These are phyloP conservation scores for Alethe castanea DNA, from an alignment of 2,113 vertebrate genomes.

Conservation along the genomic window DNA sequence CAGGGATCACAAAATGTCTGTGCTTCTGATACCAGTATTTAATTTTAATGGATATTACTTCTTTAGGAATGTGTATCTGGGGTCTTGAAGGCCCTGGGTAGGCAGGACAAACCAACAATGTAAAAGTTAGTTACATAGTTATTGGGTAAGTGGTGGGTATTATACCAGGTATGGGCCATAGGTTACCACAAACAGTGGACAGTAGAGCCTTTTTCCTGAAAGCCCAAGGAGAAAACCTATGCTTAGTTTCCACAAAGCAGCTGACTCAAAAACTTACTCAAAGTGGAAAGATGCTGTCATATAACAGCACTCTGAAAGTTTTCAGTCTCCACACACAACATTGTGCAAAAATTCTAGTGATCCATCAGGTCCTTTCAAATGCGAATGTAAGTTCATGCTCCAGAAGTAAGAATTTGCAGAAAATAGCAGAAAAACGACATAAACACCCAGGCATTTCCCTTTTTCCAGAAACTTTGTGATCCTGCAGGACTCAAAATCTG, in stretches of 20 bases:
- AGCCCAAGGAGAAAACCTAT: neutral
- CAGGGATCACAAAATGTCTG: neutral
- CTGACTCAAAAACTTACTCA: neutral
- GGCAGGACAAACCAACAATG: neutral
- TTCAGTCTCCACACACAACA: neutral
- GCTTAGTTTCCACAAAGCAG: neutral
- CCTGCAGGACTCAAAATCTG: neutral
- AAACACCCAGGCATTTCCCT: neutral
- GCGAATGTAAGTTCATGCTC: accelerated
- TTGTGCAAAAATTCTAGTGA: neutral
- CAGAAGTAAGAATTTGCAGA: neutral
- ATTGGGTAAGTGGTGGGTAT: neutral
- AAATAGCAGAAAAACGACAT: neutral
- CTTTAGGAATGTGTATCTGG: neutral
- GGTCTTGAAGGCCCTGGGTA: neutral
- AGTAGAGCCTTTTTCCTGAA: neutral
- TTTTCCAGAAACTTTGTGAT: neutral
- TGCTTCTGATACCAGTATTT: neutral
- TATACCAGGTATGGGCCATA: neutral
- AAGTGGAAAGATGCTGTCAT: neutral
- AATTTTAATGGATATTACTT: neutral
- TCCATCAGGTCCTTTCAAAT: neutral
- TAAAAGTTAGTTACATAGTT: neutral
- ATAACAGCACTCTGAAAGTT: neutral
- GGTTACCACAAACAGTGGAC: neutral